Conservation (phyloP, 2,797 vertebrate genomes). For the Triplophysa bombifrons region DNA sequence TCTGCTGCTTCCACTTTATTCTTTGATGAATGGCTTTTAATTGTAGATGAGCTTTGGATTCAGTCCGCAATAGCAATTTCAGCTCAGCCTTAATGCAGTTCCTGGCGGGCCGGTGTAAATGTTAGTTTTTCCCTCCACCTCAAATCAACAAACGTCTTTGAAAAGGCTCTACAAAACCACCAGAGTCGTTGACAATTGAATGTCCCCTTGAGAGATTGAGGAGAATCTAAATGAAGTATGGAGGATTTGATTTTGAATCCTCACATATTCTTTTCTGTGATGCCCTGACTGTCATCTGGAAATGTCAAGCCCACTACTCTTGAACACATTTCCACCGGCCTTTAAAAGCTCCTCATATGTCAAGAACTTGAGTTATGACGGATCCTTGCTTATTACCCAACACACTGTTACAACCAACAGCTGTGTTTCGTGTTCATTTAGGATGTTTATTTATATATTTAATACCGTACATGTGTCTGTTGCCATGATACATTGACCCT, state of each 20-base stretch:
- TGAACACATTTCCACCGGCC: conserved; percentile 34
- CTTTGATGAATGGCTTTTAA: conserved; percentile 75
- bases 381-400: conserved; percentile 23
- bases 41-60: conserved; percentile 71
- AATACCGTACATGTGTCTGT: too few species aligned
- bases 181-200: conserved; percentile 54
- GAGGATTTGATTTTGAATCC: conserved; percentile 29
- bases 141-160: conserved; percentile 62
- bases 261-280: conserved; percentile 31
- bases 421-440: background rate
- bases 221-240: conserved; percentile 15
- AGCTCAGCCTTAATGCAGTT: conserved; percentile 71
- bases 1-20: conserved; percentile 56
- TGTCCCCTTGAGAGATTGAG: conserved; percentile 39
- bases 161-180: conserved; percentile 43
- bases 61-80: conserved; percentile 73
- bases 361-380: conserved; percentile 35
- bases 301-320: conserved; percentile 28
- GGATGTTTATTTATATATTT: background rate
- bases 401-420: conserved; percentile 20
- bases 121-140: conserved; percentile 54
- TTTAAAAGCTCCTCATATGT: conserved; percentile 45
- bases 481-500: too few species aligned
- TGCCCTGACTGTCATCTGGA: background rate
- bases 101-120: conserved; percentile 65